phyloP scores from a whole-genome alignment of 2,888 invertebrate species.

The Coremacera marginata region DNA sequence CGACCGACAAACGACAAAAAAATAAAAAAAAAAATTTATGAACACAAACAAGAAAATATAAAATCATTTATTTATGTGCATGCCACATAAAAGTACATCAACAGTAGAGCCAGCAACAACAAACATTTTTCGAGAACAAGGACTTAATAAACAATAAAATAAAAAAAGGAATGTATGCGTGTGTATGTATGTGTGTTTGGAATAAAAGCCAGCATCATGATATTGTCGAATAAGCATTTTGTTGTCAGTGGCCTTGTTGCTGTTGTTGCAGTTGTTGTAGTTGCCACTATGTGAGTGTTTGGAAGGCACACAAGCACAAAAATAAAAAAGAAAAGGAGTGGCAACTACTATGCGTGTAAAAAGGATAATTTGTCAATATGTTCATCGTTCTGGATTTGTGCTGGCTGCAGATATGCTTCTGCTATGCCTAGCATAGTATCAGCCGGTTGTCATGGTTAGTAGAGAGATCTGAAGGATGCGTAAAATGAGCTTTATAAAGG shows the following conservation, averaged over 20 bases:
- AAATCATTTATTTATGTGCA: constrained; percentile 37
- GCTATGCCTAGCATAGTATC: background rate
- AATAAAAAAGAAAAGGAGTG: constrained; percentile 45
- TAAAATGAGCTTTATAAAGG: no score
- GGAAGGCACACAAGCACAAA: no score
- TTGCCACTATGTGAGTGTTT: background rate
- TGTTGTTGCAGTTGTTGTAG: constrained; percentile 19
- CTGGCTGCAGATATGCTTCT: constrained; percentile 20
- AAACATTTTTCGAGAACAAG: background rate
- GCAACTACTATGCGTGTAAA: constrained; percentile 62
- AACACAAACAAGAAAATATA: constrained; percentile 3
- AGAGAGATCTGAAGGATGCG: no score
- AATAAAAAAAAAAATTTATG: background rate
- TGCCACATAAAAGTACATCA: constrained; percentile 33
- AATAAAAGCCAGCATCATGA: constrained; percentile 50
- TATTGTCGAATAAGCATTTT: constrained; percentile 58
- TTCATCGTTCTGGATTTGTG: constrained; percentile 61
- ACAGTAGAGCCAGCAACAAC: constrained; percentile 35
- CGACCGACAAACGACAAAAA: background rate
- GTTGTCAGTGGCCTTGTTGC: constrained; percentile 38
- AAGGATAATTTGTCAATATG: constrained; percentile 65
- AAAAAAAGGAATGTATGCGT: constrained; percentile 18
- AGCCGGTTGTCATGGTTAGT: no score
- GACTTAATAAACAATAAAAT: background rate
- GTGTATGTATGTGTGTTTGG: constrained; percentile 42